These are phyloP conservation scores for Ceratitis capitata DNA, from an alignment of 1,140 invertebrate genomes.

Conservation along the genomic window DNA sequence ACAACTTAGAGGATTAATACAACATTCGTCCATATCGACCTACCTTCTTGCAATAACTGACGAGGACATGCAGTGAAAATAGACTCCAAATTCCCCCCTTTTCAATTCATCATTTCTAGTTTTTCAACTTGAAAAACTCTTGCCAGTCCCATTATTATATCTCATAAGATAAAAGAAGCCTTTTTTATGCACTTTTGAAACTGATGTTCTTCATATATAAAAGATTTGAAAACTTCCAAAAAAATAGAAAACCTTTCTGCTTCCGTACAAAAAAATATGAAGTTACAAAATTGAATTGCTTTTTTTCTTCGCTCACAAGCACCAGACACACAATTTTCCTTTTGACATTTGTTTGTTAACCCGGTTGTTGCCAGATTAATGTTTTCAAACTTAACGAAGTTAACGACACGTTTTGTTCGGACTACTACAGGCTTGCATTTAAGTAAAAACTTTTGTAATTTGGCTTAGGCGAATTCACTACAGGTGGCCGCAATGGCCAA, in stretches of 20 bases:
- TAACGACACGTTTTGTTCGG: not conserved
- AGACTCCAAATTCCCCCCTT: constrained; percentile 29
- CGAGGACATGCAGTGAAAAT: constrained; percentile 24
- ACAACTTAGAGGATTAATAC: no score
- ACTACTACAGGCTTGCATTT: not conserved
- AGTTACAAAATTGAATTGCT: constrained; percentile 37
- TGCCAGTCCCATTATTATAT: not conserved
- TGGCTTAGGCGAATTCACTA: not conserved
- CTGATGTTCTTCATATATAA: constrained; percentile 13
- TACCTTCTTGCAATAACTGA: constrained; percentile 18
- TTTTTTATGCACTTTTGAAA: not conserved
- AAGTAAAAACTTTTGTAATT: not conserved
- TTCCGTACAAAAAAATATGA: constrained; percentile 39
- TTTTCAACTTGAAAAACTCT: constrained; percentile 24
- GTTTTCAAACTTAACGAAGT: not conserved
- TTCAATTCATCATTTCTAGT: constrained; percentile 29
- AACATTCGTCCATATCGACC: not conserved
- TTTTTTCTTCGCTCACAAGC: constrained; percentile 26
- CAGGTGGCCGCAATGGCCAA: no score
- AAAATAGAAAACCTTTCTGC: constrained; percentile 3
- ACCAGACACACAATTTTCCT: constrained; percentile 36
- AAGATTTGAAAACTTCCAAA: not conserved
- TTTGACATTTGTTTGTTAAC: constrained; percentile 39
- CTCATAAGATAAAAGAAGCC: not conserved
- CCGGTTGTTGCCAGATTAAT: not conserved